These are phyloP conservation scores for Oncorhynchus masou DNA, from an alignment of 2,113 vertebrate species.

Conservation along the genomic window DNA sequence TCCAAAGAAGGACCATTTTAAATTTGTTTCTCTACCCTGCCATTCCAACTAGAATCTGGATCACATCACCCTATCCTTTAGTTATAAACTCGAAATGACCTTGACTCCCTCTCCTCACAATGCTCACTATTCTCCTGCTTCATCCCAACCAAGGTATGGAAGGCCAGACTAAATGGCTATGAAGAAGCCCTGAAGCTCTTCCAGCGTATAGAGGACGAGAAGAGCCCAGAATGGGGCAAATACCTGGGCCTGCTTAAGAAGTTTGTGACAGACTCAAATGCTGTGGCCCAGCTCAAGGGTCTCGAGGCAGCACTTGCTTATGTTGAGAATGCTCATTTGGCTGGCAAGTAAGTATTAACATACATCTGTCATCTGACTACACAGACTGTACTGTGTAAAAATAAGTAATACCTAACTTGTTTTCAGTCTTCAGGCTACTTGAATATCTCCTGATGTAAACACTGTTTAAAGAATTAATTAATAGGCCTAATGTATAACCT, in stretches of 20 bases:
- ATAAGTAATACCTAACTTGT: no score
- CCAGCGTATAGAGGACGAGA: constrained; percentile 91
- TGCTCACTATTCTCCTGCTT: constrained; percentile 7
- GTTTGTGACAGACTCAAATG: constrained; percentile 97
- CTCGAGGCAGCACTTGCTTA: constrained; percentile 90
- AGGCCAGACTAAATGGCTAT: constrained; percentile 93
- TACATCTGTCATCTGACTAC: background rate
- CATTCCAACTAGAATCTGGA: background rate
- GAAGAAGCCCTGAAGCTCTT: constrained; percentile 95
- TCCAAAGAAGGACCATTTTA: background rate
- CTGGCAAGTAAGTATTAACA: constrained; percentile 87
- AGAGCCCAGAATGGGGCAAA: constrained; percentile 96
- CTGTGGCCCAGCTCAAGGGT: constrained; percentile 95
- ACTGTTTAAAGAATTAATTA: no score
- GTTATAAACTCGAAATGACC: background rate
- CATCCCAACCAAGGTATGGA: constrained; percentile 84
- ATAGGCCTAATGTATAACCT: no score
- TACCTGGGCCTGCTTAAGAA: constrained; percentile 93
- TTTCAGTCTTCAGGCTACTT: no score
- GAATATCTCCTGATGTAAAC: no score
- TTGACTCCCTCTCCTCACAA: background rate
- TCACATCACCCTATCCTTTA: background rate
- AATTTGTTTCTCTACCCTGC: background rate
- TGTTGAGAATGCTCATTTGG: constrained; percentile 89
- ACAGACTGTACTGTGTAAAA: no score